Evolutionary conservation across 2,113 vertebrate genomes (phyloP).

Genomic region (Mormyrus iriodes): DNA sequence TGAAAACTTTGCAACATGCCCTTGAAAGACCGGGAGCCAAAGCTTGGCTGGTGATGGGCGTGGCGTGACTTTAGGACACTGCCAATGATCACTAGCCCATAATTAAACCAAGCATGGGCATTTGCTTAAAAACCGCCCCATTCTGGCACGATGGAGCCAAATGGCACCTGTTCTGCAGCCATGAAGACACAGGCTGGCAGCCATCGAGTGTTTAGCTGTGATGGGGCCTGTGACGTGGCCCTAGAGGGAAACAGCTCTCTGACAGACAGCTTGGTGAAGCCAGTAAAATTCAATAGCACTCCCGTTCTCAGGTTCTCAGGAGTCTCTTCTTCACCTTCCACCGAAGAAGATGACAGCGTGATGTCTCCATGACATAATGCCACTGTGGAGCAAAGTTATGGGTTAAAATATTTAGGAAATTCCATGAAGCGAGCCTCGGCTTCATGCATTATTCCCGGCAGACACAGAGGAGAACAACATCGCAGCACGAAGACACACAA

Average conservation of each 20-base stretch:
- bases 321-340: neutral
- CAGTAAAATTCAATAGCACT: constrained; percentile 5
- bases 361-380: constrained; percentile 1
- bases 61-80: neutral
- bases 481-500: neutral
- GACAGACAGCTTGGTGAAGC: neutral
- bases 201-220: neutral
- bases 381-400: neutral
- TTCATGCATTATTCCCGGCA: neutral
- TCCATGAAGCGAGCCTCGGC: neutral
- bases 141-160: neutral
- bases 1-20: neutral
- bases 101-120: neutral
- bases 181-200: neutral
- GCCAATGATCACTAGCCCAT: neutral
- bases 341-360: neutral
- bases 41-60: neutral
- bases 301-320: neutral
- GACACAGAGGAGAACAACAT: neutral
- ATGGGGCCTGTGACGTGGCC: neutral
- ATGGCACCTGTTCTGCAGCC: neutral
- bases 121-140: neutral
- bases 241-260: neutral
- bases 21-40: neutral
- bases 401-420: neutral